Evolutionary conservation across 2,113 vertebrate genomes (phyloP), one percentile per base, ranked within the genome.

Genomic region (Cyprinodon variegatus): DNA sequence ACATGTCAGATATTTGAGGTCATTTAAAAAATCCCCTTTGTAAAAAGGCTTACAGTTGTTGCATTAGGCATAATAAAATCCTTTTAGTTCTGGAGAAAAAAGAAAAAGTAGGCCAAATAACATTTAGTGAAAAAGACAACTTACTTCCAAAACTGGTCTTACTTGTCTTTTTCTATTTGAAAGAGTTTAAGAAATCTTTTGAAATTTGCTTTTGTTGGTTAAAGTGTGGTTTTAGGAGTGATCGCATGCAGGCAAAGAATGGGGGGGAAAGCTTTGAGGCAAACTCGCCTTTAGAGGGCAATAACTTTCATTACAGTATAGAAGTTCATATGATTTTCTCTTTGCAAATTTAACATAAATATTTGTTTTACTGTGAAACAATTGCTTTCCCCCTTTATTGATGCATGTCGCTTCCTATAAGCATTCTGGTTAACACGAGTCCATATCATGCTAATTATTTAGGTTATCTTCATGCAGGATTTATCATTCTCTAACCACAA

Each of bases 11-110:
- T 57, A n/a, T 5, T 53, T 53, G 15, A 53, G 50, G 50, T 57
- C 7, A 2, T 8, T 57, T 6, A 29, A 29, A 29, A 29, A 50
- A 8, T 57, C 37, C 68, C 50, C 11, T 22, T 41, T 65, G 81
- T 76, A 79, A 72, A 80, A 41, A 81, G 61, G 65, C 65, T 83
- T 81, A 75, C 72, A 78, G 81, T 41, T 3, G 22, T 37, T 0
- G 3, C 4, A 15, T 60, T n/a, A n/a, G 59, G 75, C 65, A 70
- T 74, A 79, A 77, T 81, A 53, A 77, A 72, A 65, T 65, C 76
- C 84, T 87, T 80, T 87, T 86, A 70, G 76, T 79, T 81, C 38
- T 76, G 65, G 43, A 38, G 20, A 72, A 41, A 57, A 7, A 70
- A 70, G 77, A 39, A 70, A 70, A 78, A 39, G 48, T 66, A 71